Conservation (phyloP, 2,113 vertebrate species). For the Rhegmatorhina hoffmannsi region DNA sequence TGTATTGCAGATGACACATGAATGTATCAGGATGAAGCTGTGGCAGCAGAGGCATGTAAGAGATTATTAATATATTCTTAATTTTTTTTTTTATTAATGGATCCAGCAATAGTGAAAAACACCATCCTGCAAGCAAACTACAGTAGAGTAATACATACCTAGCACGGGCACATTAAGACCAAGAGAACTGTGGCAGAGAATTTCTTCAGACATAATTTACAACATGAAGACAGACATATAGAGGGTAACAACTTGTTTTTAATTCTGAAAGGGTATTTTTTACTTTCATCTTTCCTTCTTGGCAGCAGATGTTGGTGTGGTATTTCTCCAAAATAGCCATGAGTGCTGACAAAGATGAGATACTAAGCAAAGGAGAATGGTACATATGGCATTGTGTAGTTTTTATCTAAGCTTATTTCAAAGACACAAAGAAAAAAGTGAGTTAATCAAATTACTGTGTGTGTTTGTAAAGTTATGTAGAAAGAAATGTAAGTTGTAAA, state of each 20-base stretch:
- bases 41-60: constrained; percentile 60
- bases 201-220: neutral
- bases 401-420: neutral
- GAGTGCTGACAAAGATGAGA: neutral
- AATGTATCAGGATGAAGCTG: constrained; percentile 52
- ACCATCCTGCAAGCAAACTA: constrained; percentile 47
- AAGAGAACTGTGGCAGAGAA: neutral
- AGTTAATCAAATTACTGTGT: neutral
- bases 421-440: neutral
- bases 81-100: constrained; percentile 59
- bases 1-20: constrained; percentile 59
- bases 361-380: neutral
- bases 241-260: neutral
- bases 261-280: neutral
- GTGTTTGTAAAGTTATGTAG: neutral
- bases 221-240: neutral
- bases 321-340: neutral
- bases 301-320: neutral
- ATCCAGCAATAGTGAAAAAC: constrained; percentile 8
- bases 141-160: neutral
- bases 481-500: neutral
- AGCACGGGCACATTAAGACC: neutral
- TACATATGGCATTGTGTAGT: fast-evolving
- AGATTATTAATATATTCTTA: constrained; percentile 55
- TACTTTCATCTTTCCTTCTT: neutral